phyloP scores from a whole-genome alignment of 2,888 invertebrate species.

The Ichneumon xanthorius region DNA sequence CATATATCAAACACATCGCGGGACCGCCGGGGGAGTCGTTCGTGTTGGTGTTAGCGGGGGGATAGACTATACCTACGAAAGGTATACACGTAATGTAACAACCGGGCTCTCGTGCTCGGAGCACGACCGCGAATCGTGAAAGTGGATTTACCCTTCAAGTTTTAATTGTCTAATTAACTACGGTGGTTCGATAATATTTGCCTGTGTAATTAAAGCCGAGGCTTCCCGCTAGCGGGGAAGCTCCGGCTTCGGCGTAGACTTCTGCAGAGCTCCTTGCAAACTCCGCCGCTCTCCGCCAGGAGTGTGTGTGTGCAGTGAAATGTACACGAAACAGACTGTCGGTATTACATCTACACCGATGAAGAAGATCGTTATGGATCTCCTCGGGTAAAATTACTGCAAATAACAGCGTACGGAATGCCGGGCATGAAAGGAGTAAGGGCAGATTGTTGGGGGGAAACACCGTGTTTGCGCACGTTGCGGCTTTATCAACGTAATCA shows the following conservation, averaged over 20 bases:
- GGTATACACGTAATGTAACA: conserved; percentile 26
- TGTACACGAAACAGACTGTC: conserved; percentile 39
- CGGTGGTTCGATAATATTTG: conserved; percentile 80
- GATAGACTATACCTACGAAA: neutral
- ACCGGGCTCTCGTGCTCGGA: conserved; percentile 26
- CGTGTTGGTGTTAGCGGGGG: neutral
- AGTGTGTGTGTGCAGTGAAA: neutral
- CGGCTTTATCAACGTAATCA: conserved; percentile 1
- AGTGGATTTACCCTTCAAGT: conserved; percentile 78
- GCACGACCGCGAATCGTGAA: conserved; percentile 60
- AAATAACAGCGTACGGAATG: too few relatives aligned
- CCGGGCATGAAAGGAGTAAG: neutral
- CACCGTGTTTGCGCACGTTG: conserved; percentile 8
- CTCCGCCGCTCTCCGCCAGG: neutral
- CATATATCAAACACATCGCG: neutral
- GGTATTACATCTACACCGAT: conserved; percentile 1
- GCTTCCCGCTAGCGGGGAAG: conserved; percentile 7
- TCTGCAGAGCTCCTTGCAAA: neutral
- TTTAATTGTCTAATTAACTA: conserved; percentile 81
- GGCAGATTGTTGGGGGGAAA: neutral
- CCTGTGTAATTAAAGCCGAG: conserved; percentile 78
- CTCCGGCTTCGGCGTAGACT: conserved; percentile 3
- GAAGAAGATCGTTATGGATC: conserved; percentile 41
- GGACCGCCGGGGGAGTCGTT: neutral
- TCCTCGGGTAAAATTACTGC: too few relatives aligned